phyloP scores from a whole-genome alignment of 2,113 vertebrate genomes.

The Bufo gargarizans region DNA sequence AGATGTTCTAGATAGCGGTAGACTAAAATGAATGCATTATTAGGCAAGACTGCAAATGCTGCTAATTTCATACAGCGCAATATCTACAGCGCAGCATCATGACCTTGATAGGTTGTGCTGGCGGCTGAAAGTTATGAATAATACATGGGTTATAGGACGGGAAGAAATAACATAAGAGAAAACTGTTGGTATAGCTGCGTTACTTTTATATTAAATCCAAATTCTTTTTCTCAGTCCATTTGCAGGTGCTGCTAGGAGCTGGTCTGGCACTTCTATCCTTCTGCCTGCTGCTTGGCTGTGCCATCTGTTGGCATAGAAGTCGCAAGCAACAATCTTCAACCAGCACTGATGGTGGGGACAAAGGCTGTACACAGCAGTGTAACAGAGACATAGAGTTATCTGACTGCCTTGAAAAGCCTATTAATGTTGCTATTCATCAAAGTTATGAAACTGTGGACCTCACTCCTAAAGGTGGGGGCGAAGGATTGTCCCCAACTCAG shows the following conservation, averaged over 20 bases:
- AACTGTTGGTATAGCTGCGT: not conserved
- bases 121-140: no score
- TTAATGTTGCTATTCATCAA: slow-evolving; percentile 68
- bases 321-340: slow-evolving; percentile 49
- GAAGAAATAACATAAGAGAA: not conserved
- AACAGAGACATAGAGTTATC: slow-evolving; percentile 63
- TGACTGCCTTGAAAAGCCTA: slow-evolving; percentile 44
- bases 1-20: not conserved
- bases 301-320: slow-evolving; percentile 70
- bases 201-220: not conserved
- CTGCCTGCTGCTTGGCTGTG: slow-evolving; percentile 75
- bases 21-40: not conserved
- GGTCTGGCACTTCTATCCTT: slow-evolving; percentile 77
- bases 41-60: no score
- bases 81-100: no score
- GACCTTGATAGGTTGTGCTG: no score
- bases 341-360: not conserved
- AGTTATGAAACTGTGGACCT: slow-evolving; percentile 70
- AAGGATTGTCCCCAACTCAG: slow-evolving; percentile 1
- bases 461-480: slow-evolving; percentile 60
- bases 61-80: no score
- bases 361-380: slow-evolving; percentile 57
- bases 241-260: slow-evolving; percentile 73
- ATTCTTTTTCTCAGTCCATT: slow-evolving; percentile 67
- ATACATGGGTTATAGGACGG: not conserved